Conservation (phyloP, 2,888 invertebrate genomes). For the Phalera bucephala region DNA sequence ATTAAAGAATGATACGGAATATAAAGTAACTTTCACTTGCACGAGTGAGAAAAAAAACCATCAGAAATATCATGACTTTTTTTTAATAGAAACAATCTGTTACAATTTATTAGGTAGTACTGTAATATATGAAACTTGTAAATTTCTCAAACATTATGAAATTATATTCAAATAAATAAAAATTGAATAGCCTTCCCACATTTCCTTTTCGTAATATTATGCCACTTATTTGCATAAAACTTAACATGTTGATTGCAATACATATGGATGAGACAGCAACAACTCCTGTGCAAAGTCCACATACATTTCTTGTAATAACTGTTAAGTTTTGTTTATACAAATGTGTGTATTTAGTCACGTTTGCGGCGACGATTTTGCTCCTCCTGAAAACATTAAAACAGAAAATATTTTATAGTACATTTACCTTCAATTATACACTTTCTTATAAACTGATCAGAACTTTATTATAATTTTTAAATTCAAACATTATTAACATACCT, state of each 20-base stretch:
- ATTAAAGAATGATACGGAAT: no score
- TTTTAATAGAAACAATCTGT: no score
- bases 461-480: no score
- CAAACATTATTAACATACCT: no score
- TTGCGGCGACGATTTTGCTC: conserved; percentile 78
- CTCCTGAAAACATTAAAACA: conserved; percentile 60
- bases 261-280: conserved; percentile 11
- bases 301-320: conserved; percentile 15
- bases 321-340: conserved; percentile 26
- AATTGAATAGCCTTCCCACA: conserved; percentile 27
- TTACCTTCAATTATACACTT: no score
- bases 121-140: conserved; percentile 34
- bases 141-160: conserved; percentile 26
- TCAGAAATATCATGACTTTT: no score
- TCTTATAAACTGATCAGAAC: no score
- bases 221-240: conserved; percentile 17
- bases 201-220: conserved; percentile 8
- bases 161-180: conserved; percentile 24
- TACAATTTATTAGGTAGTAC: conserved; percentile 38
- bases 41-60: no score
- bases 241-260: conserved; percentile 19
- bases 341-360: conserved; percentile 59
- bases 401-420: no score
- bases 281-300: conserved; percentile 8
- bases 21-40: no score